phyloP scores from a whole-genome alignment of 2,113 vertebrate species.

The Serilophus lunatus region DNA sequence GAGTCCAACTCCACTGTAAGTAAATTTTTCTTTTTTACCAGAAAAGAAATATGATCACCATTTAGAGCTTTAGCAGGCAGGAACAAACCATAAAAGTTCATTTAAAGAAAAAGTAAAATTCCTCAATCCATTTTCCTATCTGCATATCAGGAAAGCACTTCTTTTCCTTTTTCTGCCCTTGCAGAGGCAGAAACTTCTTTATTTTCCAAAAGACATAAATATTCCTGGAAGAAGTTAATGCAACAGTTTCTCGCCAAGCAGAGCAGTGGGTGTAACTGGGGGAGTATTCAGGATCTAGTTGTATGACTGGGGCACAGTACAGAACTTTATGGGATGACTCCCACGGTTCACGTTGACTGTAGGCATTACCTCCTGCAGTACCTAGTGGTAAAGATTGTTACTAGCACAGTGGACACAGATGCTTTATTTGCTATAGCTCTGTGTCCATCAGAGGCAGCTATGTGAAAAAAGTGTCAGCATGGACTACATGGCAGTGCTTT shows the following conservation, averaged over 20 bases:
- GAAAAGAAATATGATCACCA: background rate
- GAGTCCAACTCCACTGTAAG: background rate
- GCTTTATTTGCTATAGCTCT: background rate
- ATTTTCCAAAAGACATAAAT: background rate
- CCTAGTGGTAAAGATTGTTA: background rate
- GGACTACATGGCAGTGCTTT: background rate
- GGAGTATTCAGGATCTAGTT: background rate
- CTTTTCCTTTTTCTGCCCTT: background rate
- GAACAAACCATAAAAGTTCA: background rate
- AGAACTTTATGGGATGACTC: background rate
- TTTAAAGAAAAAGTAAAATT: background rate
- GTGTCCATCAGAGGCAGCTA: background rate
- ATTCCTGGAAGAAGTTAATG: background rate
- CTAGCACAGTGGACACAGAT: no score
- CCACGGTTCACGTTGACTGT: background rate
- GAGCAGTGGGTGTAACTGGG: background rate
- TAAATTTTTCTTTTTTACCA: background rate
- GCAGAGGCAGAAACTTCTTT: background rate
- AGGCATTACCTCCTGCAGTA: background rate
- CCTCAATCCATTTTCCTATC: background rate
- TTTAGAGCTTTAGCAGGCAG: background rate
- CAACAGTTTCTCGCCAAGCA: background rate
- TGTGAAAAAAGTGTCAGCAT: background rate
- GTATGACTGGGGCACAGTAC: background rate
- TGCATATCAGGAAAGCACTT: background rate